A percentile compares a stretch with the other conserved stretches of the same genome.
These are phyloP conservation scores for Psittacara wagleri DNA, from an alignment of 2,113 vertebrate genomes.

Conservation along the genomic window DNA sequence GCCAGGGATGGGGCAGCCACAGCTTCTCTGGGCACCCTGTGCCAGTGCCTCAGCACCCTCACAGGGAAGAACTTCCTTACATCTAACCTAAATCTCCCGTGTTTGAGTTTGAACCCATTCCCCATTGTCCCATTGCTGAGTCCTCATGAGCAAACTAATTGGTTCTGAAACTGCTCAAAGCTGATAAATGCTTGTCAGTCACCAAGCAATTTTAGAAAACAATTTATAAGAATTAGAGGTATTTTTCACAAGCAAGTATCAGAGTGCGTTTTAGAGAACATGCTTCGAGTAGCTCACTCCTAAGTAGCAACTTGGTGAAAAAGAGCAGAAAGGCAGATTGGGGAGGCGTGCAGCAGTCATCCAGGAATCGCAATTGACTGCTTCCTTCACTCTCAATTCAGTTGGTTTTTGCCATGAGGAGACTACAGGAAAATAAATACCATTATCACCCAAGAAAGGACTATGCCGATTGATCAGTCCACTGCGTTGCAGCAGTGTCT, in stretches of 20 bases:
- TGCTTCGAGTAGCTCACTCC: background rate
- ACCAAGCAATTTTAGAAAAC: background rate
- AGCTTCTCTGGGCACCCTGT: background rate
- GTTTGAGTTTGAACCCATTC: background rate
- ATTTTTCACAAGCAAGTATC: background rate
- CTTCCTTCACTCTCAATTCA: background rate
- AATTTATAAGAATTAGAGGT: accelerated
- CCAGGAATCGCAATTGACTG: background rate
- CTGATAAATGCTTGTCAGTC: background rate
- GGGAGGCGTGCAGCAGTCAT: background rate
- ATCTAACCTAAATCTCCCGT: background rate
- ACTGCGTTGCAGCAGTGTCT: background rate
- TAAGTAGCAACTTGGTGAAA: background rate
- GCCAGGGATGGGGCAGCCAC: background rate
- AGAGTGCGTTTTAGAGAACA: background rate
- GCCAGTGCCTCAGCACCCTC: background rate
- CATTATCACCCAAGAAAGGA: background rate
- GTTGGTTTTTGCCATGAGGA: background rate
- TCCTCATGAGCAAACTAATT: background rate
- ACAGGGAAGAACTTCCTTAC: background rate
- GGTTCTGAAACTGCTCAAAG: background rate
- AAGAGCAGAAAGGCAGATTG: background rate
- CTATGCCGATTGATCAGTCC: background rate
- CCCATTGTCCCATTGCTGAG: background rate
- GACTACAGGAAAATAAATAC: background rate